These are phyloP conservation scores for Phyllotreta cruciferae DNA, from an alignment of 2,888 invertebrate genomes.

Conservation along the genomic window DNA sequence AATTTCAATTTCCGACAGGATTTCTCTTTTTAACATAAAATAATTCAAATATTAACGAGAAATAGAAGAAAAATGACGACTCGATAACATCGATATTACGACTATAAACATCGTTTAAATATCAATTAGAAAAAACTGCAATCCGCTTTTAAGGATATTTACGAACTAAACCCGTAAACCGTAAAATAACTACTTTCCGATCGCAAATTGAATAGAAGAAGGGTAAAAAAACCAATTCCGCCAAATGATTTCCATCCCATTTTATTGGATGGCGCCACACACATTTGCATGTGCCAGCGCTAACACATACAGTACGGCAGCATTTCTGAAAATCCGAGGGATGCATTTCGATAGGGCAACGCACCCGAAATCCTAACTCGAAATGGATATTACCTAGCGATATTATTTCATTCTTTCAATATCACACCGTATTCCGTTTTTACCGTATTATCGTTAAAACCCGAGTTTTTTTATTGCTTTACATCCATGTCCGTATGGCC, in stretches of 20 bases:
- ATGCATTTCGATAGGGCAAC: conserved; percentile 10
- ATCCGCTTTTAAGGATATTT: conserved; percentile 10
- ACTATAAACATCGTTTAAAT: neutral
- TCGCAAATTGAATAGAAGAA: conserved; percentile 17
- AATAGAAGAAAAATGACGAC: no score
- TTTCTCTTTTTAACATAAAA: no score
- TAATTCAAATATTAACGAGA: no score
- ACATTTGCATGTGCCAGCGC: conserved; percentile 13
- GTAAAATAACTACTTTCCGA: conserved; percentile 17
- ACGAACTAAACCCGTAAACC: conserved; percentile 15
- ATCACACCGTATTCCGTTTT: no score
- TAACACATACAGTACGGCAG: conserved; percentile 13
- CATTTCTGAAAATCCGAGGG: conserved; percentile 11
- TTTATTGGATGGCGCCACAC: conserved; percentile 14
- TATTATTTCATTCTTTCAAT: conserved; percentile 6
- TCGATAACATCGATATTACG: no score
- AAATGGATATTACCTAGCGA: conserved; percentile 13
- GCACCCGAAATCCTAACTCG: conserved; percentile 2
- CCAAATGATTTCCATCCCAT: conserved; percentile 13
- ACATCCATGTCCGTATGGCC: conserved; percentile 2
- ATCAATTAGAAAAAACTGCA: neutral
- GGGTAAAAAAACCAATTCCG: conserved; percentile 17
- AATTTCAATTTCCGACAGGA: no score
- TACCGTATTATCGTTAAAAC: neutral
- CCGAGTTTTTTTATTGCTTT: conserved; percentile 7